Conservation (phyloP, 2,888 invertebrate genomes). For the Taenaris catops region DNA sequence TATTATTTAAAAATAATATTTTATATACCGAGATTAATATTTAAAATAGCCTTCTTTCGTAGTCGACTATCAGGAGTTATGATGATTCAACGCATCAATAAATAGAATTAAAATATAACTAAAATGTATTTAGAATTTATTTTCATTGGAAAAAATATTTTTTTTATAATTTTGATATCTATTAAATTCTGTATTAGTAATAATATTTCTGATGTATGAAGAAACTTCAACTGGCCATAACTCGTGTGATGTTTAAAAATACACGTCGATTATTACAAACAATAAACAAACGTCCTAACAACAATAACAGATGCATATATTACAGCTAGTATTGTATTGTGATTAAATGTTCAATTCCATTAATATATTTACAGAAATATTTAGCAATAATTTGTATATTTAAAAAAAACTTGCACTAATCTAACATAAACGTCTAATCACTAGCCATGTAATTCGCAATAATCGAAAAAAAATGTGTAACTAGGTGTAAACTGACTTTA, state of each 20-base stretch:
- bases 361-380: slow-evolving; percentile 52
- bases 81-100: no score
- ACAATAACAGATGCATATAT: slow-evolving; percentile 15
- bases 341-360: slow-evolving; percentile 36
- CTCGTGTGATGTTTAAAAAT: slow-evolving; percentile 14
- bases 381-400: slow-evolving; percentile 43
- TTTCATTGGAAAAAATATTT: background rate
- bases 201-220: no score
- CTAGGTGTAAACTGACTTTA: background rate
- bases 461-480: slow-evolving; percentile 35
- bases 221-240: slow-evolving; percentile 8
- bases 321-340: slow-evolving; percentile 23
- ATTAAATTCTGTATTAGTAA: no score
- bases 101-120: no score
- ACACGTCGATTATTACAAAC: slow-evolving; percentile 8
- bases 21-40: background rate
- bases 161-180: no score
- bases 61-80: background rate
- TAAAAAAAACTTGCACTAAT: slow-evolving; percentile 41
- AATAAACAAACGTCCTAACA: slow-evolving; percentile 13
- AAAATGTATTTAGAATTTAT: no score
- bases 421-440: slow-evolving; percentile 75
- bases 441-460: slow-evolving; percentile 76
- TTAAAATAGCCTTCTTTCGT: slow-evolving; percentile 2
- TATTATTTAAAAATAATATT: slow-evolving; percentile 1